Evolutionary conservation across 2,113 vertebrate species (phyloP).

Genomic region (Gallinago undulata): DNA sequence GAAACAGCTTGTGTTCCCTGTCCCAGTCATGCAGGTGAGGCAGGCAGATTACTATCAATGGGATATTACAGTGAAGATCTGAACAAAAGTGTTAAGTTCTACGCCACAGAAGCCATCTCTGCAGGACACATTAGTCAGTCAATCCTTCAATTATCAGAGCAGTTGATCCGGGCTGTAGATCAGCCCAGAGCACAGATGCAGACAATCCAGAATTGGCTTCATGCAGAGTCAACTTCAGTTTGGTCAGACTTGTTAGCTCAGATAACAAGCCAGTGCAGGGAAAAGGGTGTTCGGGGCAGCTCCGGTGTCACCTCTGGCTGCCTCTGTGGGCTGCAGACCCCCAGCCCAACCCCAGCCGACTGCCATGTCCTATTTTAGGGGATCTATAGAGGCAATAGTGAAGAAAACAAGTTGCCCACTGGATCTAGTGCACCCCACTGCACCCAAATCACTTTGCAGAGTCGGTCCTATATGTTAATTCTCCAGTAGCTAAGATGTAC

Average conservation of each 20-base stretch:
- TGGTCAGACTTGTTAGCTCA: neutral
- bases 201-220: neutral
- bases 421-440: neutral
- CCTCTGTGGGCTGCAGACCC: neutral
- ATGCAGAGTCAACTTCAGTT: neutral
- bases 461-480: accelerated
- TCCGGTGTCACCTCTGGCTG: neutral
- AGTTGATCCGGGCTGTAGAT: neutral
- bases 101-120: neutral
- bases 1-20: neutral
- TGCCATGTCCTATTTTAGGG: no score
- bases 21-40: neutral
- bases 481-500: neutral
- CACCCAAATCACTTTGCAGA: neutral
- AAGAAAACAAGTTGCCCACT: neutral
- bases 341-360: neutral
- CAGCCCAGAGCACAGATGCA: neutral
- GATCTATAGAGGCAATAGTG: neutral
- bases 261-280: neutral
- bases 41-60: neutral
- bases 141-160: neutral
- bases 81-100: neutral
- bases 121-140: neutral
- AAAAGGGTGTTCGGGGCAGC: neutral
- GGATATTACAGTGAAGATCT: neutral